Evolutionary conservation across 1,140 invertebrate species (phyloP).

Genomic region (Hylaeus volcanicus): DNA sequence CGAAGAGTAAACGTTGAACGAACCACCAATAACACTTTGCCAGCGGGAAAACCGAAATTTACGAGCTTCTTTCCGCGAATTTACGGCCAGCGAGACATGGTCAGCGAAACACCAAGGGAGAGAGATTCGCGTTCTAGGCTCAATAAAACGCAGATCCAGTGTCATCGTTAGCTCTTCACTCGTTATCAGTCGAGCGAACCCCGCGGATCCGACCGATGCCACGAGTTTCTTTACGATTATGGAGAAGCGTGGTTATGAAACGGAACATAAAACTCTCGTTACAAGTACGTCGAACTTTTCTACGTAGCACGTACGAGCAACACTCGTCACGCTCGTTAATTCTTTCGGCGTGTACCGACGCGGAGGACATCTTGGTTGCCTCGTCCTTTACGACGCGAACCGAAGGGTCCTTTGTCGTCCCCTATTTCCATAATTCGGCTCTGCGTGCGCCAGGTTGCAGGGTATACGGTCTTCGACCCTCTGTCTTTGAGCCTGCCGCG

Average conservation of each 20-base stretch:
- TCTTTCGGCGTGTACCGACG: conserved; percentile 31
- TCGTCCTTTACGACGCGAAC: conserved; percentile 27
- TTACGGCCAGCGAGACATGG: not conserved
- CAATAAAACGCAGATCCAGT: conserved; percentile 23
- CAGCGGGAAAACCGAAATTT: not conserved
- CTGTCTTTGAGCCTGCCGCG: conserved; percentile 1
- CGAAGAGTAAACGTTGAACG: not conserved
- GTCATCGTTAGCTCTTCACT: conserved; percentile 23
- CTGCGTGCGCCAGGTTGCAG: not conserved
- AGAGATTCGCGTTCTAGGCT: not conserved
- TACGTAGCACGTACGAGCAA: conserved; percentile 28
- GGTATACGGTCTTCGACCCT: not conserved
- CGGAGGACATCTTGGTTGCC: conserved; percentile 24
- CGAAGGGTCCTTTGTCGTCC: conserved; percentile 24
- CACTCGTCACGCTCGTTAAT: conserved; percentile 60
- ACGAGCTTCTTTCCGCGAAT: not conserved
- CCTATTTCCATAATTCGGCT: conserved; percentile 13
- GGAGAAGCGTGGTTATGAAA: conserved; percentile 55
- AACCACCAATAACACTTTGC: not conserved
- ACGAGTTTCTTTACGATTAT: conserved; percentile 59
- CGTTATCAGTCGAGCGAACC: conserved; percentile 19
- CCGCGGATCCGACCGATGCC: conserved; percentile 16
- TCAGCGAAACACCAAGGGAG: not conserved
- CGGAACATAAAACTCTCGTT: conserved; percentile 59
- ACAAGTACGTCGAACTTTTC: conserved; percentile 43